Conservation (phyloP, 2,113 vertebrate genomes). For the Calidris pugnax region DNA sequence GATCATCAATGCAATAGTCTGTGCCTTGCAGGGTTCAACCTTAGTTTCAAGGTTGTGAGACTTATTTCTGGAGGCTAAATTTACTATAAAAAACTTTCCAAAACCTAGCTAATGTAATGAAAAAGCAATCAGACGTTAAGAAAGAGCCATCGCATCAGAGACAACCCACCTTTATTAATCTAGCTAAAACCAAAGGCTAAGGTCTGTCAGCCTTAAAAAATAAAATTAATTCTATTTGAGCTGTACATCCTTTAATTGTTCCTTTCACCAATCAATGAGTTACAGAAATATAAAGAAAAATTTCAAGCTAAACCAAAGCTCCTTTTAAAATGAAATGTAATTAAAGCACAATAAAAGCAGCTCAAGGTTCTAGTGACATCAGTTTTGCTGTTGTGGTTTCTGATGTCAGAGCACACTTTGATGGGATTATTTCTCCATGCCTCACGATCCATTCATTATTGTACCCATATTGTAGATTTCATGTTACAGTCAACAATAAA, state of each 20-base stretch:
- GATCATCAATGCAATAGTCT: not conserved
- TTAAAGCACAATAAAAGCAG: not conserved
- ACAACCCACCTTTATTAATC: slow-evolving; percentile 1
- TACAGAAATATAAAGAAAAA: not conserved
- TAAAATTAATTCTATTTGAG: not conserved
- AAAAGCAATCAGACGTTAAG: not conserved
- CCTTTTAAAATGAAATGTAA: not conserved
- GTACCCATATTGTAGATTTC: not conserved
- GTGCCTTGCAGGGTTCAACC: not conserved
- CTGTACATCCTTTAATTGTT: slow-evolving; percentile 17
- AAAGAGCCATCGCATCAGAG: not conserved
- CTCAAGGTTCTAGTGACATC: not conserved
- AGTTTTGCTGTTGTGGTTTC: slow-evolving; percentile 9
- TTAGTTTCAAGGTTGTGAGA: not conserved
- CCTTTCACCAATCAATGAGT: not conserved
- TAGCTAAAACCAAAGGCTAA: slow-evolving; percentile 4
- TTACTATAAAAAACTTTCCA: not conserved
- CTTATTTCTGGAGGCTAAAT: slow-evolving; percentile 1
- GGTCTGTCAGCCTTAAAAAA: slow-evolving; percentile 10
- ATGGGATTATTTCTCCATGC: slow-evolving; percentile 18
- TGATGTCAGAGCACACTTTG: not conserved
- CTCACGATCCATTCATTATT: not conserved
- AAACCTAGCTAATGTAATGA: not conserved
- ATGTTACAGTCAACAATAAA: slow-evolving; percentile 33
- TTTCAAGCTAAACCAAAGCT: not conserved